These are phyloP conservation scores for Lomographa bimaculata DNA, from an alignment of 2,888 invertebrate genomes.

Conservation along the genomic window DNA sequence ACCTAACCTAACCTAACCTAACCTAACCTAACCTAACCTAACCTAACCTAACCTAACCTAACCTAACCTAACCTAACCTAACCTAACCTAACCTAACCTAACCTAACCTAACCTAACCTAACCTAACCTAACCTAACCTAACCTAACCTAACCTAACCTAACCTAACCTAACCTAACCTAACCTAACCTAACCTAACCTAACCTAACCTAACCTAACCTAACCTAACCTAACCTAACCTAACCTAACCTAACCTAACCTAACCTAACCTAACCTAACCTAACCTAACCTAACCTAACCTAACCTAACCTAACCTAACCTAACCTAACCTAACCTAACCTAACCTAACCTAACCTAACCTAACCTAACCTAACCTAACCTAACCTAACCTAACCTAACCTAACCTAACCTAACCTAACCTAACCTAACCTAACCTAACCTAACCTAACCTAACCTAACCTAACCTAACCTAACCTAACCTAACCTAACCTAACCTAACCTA, in stretches of 20 bases:
- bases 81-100: slow-evolving; percentile 1
- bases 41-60: slow-evolving; percentile 1
- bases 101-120: slow-evolving; percentile 1
- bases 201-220: slow-evolving; percentile 1
- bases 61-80: slow-evolving; percentile 1
- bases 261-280: slow-evolving; percentile 1
- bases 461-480: slow-evolving; percentile 1
- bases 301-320: slow-evolving; percentile 1
- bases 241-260: slow-evolving; percentile 1
- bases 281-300: slow-evolving; percentile 1
- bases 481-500: slow-evolving; percentile 1
- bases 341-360: slow-evolving; percentile 1
- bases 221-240: slow-evolving; percentile 1
- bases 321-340: slow-evolving; percentile 1
- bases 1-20: slow-evolving; percentile 1
- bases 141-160: slow-evolving; percentile 1
- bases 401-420: slow-evolving; percentile 1
- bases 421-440: slow-evolving; percentile 1
- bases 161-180: slow-evolving; percentile 1
- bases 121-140: slow-evolving; percentile 1
- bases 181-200: slow-evolving; percentile 1
- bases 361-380: slow-evolving; percentile 1
- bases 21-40: slow-evolving; percentile 1
- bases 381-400: slow-evolving; percentile 1
- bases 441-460: slow-evolving; percentile 1